Evolutionary conservation across 2,888 invertebrate genomes (phyloP), one percentile per base, ranked within the genome.

Genomic region (Xestobium rufovillosum): DNA sequence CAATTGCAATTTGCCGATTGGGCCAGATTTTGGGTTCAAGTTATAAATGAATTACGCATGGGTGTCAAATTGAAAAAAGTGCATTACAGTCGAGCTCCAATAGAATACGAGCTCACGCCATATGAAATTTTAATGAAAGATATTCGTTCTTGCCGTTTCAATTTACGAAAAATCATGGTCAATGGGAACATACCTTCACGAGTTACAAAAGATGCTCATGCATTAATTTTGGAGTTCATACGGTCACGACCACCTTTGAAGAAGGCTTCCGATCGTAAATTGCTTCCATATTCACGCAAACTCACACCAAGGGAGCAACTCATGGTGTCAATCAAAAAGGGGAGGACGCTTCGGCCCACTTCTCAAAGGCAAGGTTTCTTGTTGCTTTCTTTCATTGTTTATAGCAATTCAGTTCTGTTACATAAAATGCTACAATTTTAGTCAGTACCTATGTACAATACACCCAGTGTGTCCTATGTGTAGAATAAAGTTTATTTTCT

Each of bases 51-150:
- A 63, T 71, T 96, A 40, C 72, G 95, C 34, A 82, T 83, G 63
- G 95, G 95, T 14, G 92, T 95, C 4, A 84, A 91, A 62, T 71
- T 96, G 62, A 94, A 92, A 71, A 94, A 94, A 67, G 23, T 19
- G 23, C 79, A 80, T 61, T 76, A 74, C 61, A 78, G 81, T 43
- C 71, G 81, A 55, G 76, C 83, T 8, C 84, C 85, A 4, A 82
- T 87, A 42, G 92, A 95, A 65, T 95, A 83, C 66, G 92, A 92
- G 66, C 68, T 95, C 52, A 96, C 95, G 29, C 95, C 95, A 9
- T 95, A 94, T 60, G 95, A 96, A 70, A 91, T 92, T 59, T 75
- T 96, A 38, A 90, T 96, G 86, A 90, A 94, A 62, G 95, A 96
- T 61, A 95, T 96, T 57, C 73, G 92, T 52, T 81, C 87, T 42